phyloP scores from a whole-genome alignment of 2,113 vertebrate species.

The Urocolius indicus region DNA sequence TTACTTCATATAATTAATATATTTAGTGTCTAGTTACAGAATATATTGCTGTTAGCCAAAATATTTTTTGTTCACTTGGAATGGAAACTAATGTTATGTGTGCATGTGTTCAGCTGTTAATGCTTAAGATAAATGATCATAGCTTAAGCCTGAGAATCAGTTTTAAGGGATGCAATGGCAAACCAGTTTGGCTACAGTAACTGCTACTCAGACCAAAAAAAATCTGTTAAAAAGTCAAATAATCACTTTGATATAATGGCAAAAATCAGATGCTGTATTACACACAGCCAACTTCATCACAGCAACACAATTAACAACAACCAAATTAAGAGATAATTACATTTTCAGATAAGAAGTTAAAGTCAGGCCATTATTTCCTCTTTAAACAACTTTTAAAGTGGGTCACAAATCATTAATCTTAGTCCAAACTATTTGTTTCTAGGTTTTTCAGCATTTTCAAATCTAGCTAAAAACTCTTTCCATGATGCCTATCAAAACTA shows the following conservation, averaged over 20 bases:
- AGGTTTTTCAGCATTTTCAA: not conserved
- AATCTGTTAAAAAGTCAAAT: not conserved
- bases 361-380: not conserved
- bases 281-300: not conserved
- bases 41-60: not conserved
- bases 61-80: not conserved
- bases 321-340: not conserved
- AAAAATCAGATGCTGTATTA: not conserved
- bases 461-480: not conserved
- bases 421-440: not conserved
- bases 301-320: not conserved
- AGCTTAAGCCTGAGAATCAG: not conserved
- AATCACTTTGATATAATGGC: not conserved
- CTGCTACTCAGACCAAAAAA: not conserved
- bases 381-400: not conserved
- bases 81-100: not conserved
- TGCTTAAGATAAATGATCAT: not conserved
- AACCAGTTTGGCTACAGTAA: not conserved
- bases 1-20: not conserved
- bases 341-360: not conserved
- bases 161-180: not conserved
- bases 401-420: not conserved
- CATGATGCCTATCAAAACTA: not conserved
- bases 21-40: not conserved
- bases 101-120: not conserved